Percentiles rank a stretch among this genome's conserved stretches.
Conservation (phyloP, 2,797 vertebrate species). For the Steatocranus sp. region DNA sequence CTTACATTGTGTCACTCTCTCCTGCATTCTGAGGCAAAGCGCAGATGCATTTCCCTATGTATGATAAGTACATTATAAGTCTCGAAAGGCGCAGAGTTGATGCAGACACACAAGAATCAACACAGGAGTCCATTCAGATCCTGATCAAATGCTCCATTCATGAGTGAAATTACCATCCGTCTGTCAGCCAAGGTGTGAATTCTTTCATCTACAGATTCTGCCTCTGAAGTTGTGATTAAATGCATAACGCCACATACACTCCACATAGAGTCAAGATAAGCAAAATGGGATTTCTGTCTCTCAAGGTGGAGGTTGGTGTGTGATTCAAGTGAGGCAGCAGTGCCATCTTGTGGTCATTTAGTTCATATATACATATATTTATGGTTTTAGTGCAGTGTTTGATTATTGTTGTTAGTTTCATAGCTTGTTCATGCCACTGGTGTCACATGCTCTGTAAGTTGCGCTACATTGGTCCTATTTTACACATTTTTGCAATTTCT, state of each 20-base stretch:
- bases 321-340: constrained; percentile 22
- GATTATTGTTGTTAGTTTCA: background rate
- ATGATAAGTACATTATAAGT: constrained; percentile 65
- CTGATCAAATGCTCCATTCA: constrained; percentile 79
- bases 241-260: constrained; percentile 61
- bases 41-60: constrained; percentile 49
- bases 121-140: constrained; percentile 68
- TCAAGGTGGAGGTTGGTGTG: background rate
- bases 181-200: constrained; percentile 75
- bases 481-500: background rate
- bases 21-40: constrained; percentile 36
- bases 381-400: background rate
- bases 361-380: background rate
- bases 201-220: constrained; percentile 67
- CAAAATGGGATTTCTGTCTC: constrained; percentile 35
- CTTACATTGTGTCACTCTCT: constrained; percentile 39
- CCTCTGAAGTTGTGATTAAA: constrained; percentile 69
- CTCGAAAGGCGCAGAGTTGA: constrained; percentile 49
- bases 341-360: constrained; percentile 55
- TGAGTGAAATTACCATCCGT: constrained; percentile 76
- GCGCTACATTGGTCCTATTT: background rate
- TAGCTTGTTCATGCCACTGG: background rate
- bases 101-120: constrained; percentile 62
- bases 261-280: constrained; percentile 45
- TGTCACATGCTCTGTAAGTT: background rate